Base-by-base conservation (phyloP, 2,113 vertebrate genomes). In the Chloropsis hardwickii region DNA sequence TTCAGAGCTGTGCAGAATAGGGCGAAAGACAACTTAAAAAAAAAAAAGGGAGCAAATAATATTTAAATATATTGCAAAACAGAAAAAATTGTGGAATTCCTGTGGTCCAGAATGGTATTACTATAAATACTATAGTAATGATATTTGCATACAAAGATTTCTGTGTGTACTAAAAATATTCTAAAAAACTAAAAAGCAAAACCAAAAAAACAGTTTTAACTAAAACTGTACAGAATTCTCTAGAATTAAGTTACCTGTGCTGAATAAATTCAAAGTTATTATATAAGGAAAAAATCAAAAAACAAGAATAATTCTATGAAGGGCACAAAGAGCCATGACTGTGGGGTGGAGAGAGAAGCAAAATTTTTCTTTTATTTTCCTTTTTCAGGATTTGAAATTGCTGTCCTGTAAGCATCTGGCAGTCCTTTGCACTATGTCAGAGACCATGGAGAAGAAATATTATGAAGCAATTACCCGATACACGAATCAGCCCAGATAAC, bases 131-230 rank as follows among this genome's bases (percentile, higher is more conserved):
- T 50, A 45, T 20, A 64, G 37, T 31, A 58, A 58, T 22, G 33
- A 33, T 62, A 42, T 27, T 20, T 69, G 20, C 40, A 76, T 15
- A 64, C 6, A 42, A 61, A 81, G 18, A 66, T 10, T 85, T 54
- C 9, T 67, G 14, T 27, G 66, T 53, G 42, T n/a, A 53, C 7
- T 40, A 37, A 44, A 67, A 70, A 28, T 45, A 44, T 8, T 18
- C 31, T 64, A 48, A 57, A 40, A 72, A 50, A 42, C 57, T 42
- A 16, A 57, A 72, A 54, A 73, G 37, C 22, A 65, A 50, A 60
- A 1, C 3, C 9, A 9, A 6, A 14, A 28, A 6, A 0, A 1
- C 19, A 67, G 22, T 33, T 81, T 78, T 64, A 66, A 73, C 20
- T 70, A 44, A 66, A 73, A 70, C 7, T 22, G 27, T 19, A 61